A percentile compares a stretch with the other conserved stretches of the same genome.
These are phyloP conservation scores for Psilanteris sp. DNA, from an alignment of 1,140 invertebrate species.

Conservation along the genomic window DNA sequence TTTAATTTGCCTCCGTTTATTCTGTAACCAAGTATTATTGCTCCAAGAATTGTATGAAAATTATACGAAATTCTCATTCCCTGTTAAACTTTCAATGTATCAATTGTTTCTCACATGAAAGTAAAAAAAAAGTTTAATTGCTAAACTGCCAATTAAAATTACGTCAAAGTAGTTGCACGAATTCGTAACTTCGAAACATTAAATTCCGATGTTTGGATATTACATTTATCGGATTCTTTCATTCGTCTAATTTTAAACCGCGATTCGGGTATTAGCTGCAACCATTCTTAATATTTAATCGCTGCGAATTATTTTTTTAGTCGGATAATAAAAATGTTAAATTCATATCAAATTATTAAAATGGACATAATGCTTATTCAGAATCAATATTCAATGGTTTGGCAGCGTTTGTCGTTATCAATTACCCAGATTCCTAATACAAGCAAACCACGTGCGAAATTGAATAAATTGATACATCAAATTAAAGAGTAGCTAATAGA, in stretches of 20 bases:
- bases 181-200: constrained; percentile 13
- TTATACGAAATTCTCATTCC: constrained; percentile 43
- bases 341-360: too few species aligned
- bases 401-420: too few species aligned
- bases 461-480: constrained; percentile 7
- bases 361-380: too few species aligned
- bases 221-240: too few species aligned
- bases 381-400: too few species aligned
- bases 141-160: constrained; percentile 22
- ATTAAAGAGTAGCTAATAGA: constrained; percentile 22
- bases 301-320: too few species aligned
- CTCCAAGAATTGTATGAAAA: constrained; percentile 60
- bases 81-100: constrained; percentile 44
- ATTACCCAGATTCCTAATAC: constrained; percentile 1
- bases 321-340: too few species aligned
- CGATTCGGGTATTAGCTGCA: too few species aligned
- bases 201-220: too few species aligned
- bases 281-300: too few species aligned
- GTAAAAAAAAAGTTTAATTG: constrained; percentile 37
- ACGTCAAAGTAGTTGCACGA: constrained; percentile 35
- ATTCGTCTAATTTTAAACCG: too few species aligned
- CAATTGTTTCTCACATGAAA: constrained; percentile 56
- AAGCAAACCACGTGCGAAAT: constrained; percentile 34
- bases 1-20: constrained; percentile 58
- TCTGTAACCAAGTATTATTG: constrained; percentile 49